Conservation (phyloP, 2,113 vertebrate genomes). For the Nasalis larvatus region DNA sequence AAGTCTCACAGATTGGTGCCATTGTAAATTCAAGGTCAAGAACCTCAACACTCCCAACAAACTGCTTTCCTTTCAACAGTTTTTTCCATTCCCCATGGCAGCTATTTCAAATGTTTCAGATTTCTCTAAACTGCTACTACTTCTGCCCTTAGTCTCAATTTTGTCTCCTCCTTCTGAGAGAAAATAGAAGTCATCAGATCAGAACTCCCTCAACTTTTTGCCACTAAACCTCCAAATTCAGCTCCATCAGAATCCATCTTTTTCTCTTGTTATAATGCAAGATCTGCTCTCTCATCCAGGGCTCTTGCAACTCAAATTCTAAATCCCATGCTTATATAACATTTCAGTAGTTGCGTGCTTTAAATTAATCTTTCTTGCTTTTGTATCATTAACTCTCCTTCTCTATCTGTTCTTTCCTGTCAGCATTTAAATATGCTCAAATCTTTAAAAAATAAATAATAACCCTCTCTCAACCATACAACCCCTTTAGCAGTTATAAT, state of each 20-base stretch:
- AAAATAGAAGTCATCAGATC: neutral
- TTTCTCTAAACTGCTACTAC: neutral
- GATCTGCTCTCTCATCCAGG: neutral
- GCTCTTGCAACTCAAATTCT: neutral
- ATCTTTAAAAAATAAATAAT: neutral
- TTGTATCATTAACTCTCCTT: neutral
- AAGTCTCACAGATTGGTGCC: constrained; percentile 22
- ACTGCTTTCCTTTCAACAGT: neutral
- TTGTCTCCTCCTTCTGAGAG: neutral
- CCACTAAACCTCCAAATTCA: neutral
- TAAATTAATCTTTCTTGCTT: neutral
- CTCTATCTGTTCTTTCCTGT: neutral
- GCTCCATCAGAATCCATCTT: neutral
- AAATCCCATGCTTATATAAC: neutral
- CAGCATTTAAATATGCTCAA: constrained; percentile 8
- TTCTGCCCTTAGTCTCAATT: neutral
- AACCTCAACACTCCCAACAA: constrained; percentile 27
- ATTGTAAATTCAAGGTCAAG: constrained; percentile 53
- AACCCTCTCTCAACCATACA: neutral
- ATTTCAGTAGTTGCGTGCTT: neutral
- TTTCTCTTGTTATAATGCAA: neutral
- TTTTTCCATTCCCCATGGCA: neutral
- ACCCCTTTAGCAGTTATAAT: neutral
- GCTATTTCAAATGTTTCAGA: neutral
- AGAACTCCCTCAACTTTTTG: neutral